Base-by-base conservation (phyloP, 2,888 invertebrate species). In the Melitaea athalia region DNA sequence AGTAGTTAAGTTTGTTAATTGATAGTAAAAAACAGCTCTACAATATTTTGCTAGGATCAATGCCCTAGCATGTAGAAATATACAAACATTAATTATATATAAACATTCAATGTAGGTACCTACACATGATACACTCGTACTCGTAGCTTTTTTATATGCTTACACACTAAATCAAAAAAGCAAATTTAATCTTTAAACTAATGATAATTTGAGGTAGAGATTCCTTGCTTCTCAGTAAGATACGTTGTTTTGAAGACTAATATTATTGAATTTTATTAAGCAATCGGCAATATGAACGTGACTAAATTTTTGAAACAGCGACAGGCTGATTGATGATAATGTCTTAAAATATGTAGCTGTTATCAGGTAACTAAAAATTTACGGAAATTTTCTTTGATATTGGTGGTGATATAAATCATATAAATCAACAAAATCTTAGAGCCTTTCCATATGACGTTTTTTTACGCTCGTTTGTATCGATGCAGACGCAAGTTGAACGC, bases 201-300 rank as follows among this genome's bases (percentile, higher is more conserved):
- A 15, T 57, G 3, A 42, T 10, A 42, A 15, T 12, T 65, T 33
- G 50, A n/a, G n/a, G 49, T 14, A 11, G 38, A 62, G 31, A 8
- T 53, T 62, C 33, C 42, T 17, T 24, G n/a, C 53, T 10, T 45
- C 1, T 42, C 10, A 12, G n/a, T 38, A 11, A 49, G 14, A 61
- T 67, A 52, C 57, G 43, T 15, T 12, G 14, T 43, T 65, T 52
- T 65, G 33, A 60, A 53, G 14, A 11, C 60, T 43, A 50, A 60
- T 17, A 45, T 50, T 43, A 60, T 43, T 33, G 47, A 33, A 53
- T 24, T 43, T 60, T n/a, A 57, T 57, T 65, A 15, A 17, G 59
- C 47, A 63, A 52, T 67, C 45, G 59, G 53, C 66, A 49, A 50
- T 69, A 47, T 49, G 55, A 66, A 69, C 67, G 67, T 69, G 67